These are phyloP conservation scores for Nudaria mundana DNA, from an alignment of 2,888 invertebrate genomes.

Conservation along the genomic window DNA sequence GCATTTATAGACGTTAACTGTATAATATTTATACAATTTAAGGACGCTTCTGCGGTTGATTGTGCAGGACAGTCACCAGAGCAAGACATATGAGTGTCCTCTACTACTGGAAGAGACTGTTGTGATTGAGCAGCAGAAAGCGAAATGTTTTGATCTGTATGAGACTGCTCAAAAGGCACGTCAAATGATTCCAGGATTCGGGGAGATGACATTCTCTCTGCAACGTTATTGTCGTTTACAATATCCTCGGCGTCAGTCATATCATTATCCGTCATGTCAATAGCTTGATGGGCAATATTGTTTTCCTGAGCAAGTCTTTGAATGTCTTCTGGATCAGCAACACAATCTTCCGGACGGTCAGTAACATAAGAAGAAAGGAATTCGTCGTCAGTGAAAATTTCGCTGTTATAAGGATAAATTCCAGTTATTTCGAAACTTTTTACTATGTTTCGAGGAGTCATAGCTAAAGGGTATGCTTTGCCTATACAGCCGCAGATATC, in stretches of 20 bases:
- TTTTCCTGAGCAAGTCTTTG: too few species aligned
- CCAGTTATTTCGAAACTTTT: constrained; percentile 24
- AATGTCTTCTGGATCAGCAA: constrained; percentile 3
- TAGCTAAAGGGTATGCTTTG: neutral
- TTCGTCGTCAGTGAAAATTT: constrained; percentile 39
- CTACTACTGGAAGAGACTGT: neutral
- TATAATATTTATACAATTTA: neutral
- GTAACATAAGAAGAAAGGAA: constrained; percentile 28
- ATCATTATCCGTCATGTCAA: too few species aligned
- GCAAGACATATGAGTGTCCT: neutral
- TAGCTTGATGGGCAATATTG: too few species aligned
- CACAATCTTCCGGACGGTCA: constrained; percentile 11
- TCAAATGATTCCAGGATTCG: constrained; percentile 3
- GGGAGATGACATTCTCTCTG: constrained; percentile 6
- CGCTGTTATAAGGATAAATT: constrained; percentile 37
- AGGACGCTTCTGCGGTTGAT: neutral
- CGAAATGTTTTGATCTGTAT: neutral
- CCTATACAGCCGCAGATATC: neutral
- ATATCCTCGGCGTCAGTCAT: too few species aligned
- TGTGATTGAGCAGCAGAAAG: neutral
- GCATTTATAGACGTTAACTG: neutral
- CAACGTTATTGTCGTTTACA: too few species aligned
- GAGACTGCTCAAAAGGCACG: neutral
- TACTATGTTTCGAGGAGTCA: neutral
- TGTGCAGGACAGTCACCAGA: neutral